Base-by-base conservation (phyloP, 2,888 invertebrate genomes). In the Incurvaria masculella region DNA sequence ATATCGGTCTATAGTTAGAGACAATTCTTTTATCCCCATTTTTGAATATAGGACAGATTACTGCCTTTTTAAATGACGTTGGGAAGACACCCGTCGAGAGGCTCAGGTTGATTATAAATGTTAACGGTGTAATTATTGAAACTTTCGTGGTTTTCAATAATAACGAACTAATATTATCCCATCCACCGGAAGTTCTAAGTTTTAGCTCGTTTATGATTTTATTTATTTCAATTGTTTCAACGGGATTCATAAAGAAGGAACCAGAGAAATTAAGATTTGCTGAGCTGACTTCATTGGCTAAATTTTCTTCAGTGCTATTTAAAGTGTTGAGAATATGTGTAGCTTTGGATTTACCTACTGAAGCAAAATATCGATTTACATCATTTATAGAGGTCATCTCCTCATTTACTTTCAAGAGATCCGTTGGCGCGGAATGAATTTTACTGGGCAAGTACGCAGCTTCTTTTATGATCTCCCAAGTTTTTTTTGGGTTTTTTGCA, bases 1-100 rank as follows among this genome's bases (percentile, higher is more conserved):
- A 44, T 44, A 44, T 44, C 19, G 44, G 33, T 19, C 44, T 27
- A 18, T 44, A 44, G 33, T 33, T 44, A 10, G 44, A 44, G 17
- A 21, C 33, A 23, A 33, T 18, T 33, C 33, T 11, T 18, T 19
- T 20, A 23, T 44, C 33, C 2, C 44, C 44, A 17, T 44, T 20
- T 33, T 44, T 44, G 18, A 44, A 44, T 33, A 44, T 44, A 16
- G 44, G 33, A 17, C 27, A 18, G 18, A 44, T 19, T 4, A 44
- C 21, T 10, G 43, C 27, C 33, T 44, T 44, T 44, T 44, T 44
- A 33, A 44, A 33, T 33, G 21, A 19, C 17, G 27, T 17, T 33
- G 44, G 44, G 18, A 44, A 44, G 19, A 23, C 19, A 17, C 44
- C 33, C 5, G 44, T 33, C 18, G 44, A 44, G 3, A 44, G 19